Percentiles rank a stretch among this genome's conserved stretches.
Conservation (phyloP, 2,113 vertebrate genomes). For the Plotosus lineatus region DNA sequence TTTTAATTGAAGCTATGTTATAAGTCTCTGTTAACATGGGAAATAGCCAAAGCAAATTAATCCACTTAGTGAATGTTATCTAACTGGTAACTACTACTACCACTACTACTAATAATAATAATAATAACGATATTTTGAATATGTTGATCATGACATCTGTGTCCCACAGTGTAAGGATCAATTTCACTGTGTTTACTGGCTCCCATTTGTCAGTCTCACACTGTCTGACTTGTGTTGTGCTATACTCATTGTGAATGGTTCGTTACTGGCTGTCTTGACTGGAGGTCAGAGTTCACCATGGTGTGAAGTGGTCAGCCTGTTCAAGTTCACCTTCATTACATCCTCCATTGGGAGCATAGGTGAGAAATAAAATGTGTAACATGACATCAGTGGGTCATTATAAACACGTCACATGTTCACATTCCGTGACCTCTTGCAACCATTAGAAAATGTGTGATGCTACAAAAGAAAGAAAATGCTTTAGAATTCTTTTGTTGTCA, state of each 20-base stretch:
- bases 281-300: constrained; percentile 72
- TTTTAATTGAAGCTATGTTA: not conserved
- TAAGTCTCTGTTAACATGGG: not conserved
- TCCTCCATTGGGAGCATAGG: constrained; percentile 75
- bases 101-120: not conserved
- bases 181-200: constrained; percentile 65
- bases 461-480: not conserved
- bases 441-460: not conserved
- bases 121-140: not conserved
- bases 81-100: too few relatives aligned
- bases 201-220: constrained; percentile 71
- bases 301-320: constrained; percentile 74
- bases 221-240: constrained; percentile 73
- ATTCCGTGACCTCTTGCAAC: not conserved
- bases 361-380: constrained; percentile 34
- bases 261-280: constrained; percentile 66
- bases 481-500: not conserved
- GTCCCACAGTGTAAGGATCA: constrained; percentile 62
- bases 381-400: not conserved
- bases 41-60: too few relatives aligned
- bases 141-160: not conserved
- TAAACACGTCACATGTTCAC: not conserved
- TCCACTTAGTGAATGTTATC: not conserved
- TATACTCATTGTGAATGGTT: constrained; percentile 67
- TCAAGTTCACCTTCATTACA: constrained; percentile 75